Evolutionary conservation across 2,113 vertebrate species (phyloP).

Genomic region (Diphyllodes magnificus): DNA sequence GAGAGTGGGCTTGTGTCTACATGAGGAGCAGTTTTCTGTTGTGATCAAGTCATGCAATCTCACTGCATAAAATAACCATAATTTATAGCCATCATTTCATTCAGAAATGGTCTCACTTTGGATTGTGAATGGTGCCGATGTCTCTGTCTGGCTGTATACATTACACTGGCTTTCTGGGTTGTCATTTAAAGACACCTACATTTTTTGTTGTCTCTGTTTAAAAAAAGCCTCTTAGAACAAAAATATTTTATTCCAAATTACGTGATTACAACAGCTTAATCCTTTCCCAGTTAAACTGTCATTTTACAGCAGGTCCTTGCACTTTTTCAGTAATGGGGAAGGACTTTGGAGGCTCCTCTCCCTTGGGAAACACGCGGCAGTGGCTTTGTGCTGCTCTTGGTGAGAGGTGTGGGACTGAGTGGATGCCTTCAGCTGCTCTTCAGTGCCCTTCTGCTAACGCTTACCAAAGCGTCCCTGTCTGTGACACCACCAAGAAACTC

Average conservation of each 20-base stretch:
- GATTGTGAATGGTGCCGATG: neutral
- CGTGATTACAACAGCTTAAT: neutral
- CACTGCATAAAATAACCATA: neutral
- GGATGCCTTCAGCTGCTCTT: neutral
- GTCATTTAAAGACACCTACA: neutral
- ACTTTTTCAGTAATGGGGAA: neutral
- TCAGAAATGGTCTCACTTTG: neutral
- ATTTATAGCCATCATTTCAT: neutral
- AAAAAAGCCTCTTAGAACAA: neutral
- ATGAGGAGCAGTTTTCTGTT: neutral
- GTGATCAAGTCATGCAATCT: neutral
- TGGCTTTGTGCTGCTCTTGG: neutral
- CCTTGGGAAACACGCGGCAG: fast-evolving
- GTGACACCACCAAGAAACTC: neutral
- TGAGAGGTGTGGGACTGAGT: neutral
- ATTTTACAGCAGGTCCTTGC: neutral
- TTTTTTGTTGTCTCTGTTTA: neutral
- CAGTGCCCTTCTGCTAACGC: fast-evolving
- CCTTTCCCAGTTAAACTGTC: neutral
- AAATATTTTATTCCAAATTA: neutral
- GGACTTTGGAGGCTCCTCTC: neutral
- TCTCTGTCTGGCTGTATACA: neutral
- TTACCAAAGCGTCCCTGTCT: neutral
- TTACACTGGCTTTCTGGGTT: neutral
- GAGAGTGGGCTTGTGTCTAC: neutral